Evolutionary conservation across 2,888 invertebrate species (phyloP).

Genomic region (Nematopogon swammerdamellus): DNA sequence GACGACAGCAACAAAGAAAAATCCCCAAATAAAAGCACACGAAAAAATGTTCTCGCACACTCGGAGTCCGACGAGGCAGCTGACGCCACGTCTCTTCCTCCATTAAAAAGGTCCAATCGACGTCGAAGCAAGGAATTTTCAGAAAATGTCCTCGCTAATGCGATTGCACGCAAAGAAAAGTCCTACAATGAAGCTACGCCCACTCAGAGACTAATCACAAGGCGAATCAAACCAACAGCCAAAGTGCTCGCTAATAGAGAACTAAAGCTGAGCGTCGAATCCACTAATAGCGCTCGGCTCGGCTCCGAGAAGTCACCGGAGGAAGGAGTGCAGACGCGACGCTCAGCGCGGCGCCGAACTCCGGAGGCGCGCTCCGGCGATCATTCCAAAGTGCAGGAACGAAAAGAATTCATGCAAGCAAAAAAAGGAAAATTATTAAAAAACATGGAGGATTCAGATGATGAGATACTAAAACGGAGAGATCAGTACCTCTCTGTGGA

Average conservation of each 20-base stretch:
- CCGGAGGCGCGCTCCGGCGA: background rate
- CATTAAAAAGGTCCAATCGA: constrained; percentile 61
- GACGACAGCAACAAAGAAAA: constrained; percentile 17
- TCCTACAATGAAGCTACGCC: constrained; percentile 54
- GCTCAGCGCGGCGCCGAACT: constrained; percentile 21
- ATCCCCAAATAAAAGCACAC: constrained; percentile 27
- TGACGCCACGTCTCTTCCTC: constrained; percentile 29
- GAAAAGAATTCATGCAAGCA: constrained; percentile 1
- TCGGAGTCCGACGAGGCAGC: constrained; percentile 37
- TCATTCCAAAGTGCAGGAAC: background rate
- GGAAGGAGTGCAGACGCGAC: constrained; percentile 33
- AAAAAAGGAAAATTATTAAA: background rate
- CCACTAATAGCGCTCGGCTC: constrained; percentile 53
- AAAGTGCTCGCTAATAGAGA: constrained; percentile 66
- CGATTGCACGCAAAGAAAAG: constrained; percentile 71
- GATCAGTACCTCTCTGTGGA: constrained; percentile 4
- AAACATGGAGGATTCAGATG: background rate
- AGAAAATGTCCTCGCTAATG: constrained; percentile 64
- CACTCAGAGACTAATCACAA: constrained; percentile 27
- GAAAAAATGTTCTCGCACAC: constrained; percentile 18
- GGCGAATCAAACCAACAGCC: constrained; percentile 64
- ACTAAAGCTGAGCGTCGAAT: constrained; percentile 53
- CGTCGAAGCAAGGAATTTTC: constrained; percentile 60
- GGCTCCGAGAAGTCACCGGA: constrained; percentile 35
- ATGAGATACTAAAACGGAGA: background rate